These are phyloP conservation scores for Silurus aristotelis DNA, from an alignment of 2,797 vertebrate species.

Conservation along the genomic window DNA sequence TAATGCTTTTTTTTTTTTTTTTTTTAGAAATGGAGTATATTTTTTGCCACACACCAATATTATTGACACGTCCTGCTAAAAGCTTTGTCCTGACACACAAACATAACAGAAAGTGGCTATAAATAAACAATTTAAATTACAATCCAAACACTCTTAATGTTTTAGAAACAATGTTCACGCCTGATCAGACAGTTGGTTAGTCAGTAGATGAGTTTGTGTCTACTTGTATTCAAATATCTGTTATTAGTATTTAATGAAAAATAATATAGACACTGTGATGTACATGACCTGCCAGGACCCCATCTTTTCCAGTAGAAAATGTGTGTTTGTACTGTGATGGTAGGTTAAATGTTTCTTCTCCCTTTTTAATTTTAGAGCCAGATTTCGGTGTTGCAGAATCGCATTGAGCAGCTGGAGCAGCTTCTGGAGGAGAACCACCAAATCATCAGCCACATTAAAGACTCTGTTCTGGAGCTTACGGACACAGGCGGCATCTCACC, in stretches of 20 bases:
- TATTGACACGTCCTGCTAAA: neutral
- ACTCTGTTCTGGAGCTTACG: slow-evolving; percentile 97
- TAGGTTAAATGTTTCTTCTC: slow-evolving; percentile 36
- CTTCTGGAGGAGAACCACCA: slow-evolving; percentile 98
- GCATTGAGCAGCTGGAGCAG: slow-evolving; percentile 97
- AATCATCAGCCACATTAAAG: slow-evolving; percentile 99
- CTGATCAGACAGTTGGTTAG: neutral
- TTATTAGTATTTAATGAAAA: neutral
- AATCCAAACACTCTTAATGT: neutral
- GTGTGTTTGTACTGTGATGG: slow-evolving; percentile 29
- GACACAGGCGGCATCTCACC: slow-evolving; percentile 82
- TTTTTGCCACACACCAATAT: neutral
- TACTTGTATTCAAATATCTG: neutral
- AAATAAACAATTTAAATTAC: neutral
- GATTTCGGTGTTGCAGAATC: slow-evolving; percentile 97
- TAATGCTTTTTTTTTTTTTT: neutral
- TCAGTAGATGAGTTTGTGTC: neutral
- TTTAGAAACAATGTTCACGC: neutral
- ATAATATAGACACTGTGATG: neutral
- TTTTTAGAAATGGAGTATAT: neutral
- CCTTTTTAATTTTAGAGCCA: slow-evolving; percentile 81
- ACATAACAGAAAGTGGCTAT: neutral
- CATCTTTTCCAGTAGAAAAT: slow-evolving; percentile 2
- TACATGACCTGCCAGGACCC: neutral
- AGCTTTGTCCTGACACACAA: neutral